phyloP scores from a whole-genome alignment of 2,888 invertebrate genomes.

The Aleiodes alternator region DNA sequence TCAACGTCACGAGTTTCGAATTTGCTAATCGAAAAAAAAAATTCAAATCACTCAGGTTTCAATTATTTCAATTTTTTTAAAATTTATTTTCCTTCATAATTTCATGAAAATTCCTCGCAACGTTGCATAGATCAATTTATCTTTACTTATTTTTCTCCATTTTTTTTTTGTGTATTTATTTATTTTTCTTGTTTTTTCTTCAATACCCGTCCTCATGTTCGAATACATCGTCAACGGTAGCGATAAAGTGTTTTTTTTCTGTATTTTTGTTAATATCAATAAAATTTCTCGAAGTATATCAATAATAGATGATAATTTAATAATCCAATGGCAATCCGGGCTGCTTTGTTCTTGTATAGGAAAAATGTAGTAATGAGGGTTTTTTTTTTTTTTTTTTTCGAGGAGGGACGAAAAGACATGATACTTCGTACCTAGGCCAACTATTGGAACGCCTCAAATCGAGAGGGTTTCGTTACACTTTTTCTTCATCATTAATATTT shows the following conservation, averaged over 20 bases:
- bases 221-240: constrained; percentile 70
- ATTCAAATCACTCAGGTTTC: constrained; percentile 11
- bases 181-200: constrained; percentile 4
- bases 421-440: constrained; percentile 72
- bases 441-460: constrained; percentile 66
- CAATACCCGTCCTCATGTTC: constrained; percentile 54
- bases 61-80: constrained; percentile 24
- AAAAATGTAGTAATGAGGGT: not conserved
- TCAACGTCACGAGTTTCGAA: constrained; percentile 51
- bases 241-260: constrained; percentile 67
- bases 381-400: too few species aligned
- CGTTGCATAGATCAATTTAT: constrained; percentile 39
- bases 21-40: not conserved
- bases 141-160: constrained; percentile 33
- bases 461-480: constrained; percentile 56
- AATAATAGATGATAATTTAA: constrained; percentile 67
- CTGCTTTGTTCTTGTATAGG: not conserved
- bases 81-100: constrained; percentile 33
- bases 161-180: constrained; percentile 46
- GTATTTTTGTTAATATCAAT: constrained; percentile 62
- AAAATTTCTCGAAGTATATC: constrained; percentile 71
- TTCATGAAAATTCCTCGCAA: constrained; percentile 31
- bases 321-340: constrained; percentile 64
- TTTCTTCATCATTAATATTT: constrained; percentile 25
- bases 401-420: constrained; percentile 63